phyloP scores from a whole-genome alignment of 2,888 invertebrate species.

The Eilema griseolum region DNA sequence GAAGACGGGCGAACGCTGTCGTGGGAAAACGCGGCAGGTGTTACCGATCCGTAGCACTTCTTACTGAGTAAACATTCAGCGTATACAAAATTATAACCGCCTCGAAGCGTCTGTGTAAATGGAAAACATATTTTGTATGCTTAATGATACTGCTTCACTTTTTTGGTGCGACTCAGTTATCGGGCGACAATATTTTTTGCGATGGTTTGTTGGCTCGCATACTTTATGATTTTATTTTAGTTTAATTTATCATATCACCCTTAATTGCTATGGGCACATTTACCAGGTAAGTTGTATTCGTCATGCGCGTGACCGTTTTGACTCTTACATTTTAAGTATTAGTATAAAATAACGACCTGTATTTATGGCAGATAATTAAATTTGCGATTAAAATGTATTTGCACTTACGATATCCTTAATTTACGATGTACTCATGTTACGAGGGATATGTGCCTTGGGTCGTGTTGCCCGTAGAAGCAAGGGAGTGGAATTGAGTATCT shows the following conservation, averaged over 20 bases:
- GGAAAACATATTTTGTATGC: conserved; percentile 87
- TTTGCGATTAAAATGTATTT: too few species aligned
- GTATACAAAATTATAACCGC: conserved; percentile 87
- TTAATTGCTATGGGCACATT: conserved; percentile 76
- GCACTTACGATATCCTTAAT: too few species aligned
- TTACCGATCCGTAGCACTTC: conserved; percentile 84
- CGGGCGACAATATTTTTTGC: conserved; percentile 77
- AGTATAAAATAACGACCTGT: conserved; percentile 33
- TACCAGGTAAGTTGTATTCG: conserved; percentile 59
- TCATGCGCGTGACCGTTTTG: conserved; percentile 65
- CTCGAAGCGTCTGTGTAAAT: conserved; percentile 85
- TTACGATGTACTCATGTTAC: too few species aligned
- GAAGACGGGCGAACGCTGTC: conserved; percentile 77
- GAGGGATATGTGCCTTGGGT: too few species aligned
- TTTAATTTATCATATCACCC: conserved; percentile 75
- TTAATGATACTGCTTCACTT: conserved; percentile 85
- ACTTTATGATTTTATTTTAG: conserved; percentile 71
- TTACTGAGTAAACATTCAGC: conserved; percentile 86
- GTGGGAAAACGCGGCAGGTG: conserved; percentile 87
- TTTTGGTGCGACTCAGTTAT: conserved; percentile 82
- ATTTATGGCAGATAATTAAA: conserved; percentile 6
- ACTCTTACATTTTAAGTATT: conserved; percentile 53
- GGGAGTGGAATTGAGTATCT: too few species aligned
- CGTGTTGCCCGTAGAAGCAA: too few species aligned
- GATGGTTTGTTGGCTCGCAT: conserved; percentile 65